Base-by-base conservation (phyloP, 2,797 vertebrate genomes). In the Coregonus sp. region DNA sequence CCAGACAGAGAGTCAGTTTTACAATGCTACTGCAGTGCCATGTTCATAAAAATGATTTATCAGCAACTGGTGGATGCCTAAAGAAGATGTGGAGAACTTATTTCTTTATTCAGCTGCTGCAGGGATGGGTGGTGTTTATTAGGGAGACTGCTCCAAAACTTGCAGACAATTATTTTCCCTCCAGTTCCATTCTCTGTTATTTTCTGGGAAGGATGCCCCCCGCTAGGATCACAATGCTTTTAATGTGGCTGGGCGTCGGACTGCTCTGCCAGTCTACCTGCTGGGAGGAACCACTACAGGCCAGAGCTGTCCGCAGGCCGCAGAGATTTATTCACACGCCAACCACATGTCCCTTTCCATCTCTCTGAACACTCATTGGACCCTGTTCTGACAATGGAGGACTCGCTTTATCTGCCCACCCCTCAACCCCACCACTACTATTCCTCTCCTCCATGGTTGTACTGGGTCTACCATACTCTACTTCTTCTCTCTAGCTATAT, bases 221-320 rank as follows among this genome's bases (percentile, higher is more conserved):
- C 78, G 85, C 92, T 87, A 88, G 84, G 91, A 89, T 91, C 88
- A 90, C 91, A 93, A 93, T 93, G 93, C 94, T 94, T 95, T 94
- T 88, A 95, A 93, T 92, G 89, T 94, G 88, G 92, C 90, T 92
- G 92, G 92, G 90, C 86, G 87, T 94, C 91, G 91, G 85, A 81
- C 75, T 75, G 79, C 79, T 80, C 80, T 84, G 86, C 88, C 87
- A 88, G 93, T 88, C 81, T 86, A 92, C 94, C 93, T 89, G 90
- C 92, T 93, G 93, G 84, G 93, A 93, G 90, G 92, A 92, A 93
- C 90, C 90, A 82, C 91, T 91, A 85, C 92, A 92, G 90, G 86
- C 91, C 89, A 90, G 92, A 92, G 88, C 88, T 93, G 93, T 93
- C 92, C 82, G 88, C 86, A 84, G 56, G 77, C 81, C 74, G 40